These are phyloP conservation scores for Lucifuga dentata DNA, from an alignment of 2,113 vertebrate species.

Conservation along the genomic window DNA sequence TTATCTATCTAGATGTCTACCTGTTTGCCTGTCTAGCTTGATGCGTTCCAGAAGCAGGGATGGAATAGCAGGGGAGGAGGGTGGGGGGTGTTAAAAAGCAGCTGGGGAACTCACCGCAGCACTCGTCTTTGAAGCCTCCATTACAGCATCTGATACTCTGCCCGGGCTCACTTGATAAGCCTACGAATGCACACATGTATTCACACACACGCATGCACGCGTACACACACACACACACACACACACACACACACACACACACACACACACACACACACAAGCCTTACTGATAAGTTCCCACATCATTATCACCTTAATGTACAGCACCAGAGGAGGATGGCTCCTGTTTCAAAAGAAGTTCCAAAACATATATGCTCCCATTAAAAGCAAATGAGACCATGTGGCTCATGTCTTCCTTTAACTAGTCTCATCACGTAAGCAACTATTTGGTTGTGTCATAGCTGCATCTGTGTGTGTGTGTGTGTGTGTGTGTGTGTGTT, in stretches of 20 bases:
- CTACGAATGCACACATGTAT: slow-evolving; percentile 83
- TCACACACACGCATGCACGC: slow-evolving; percentile 68
- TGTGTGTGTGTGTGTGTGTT: slow-evolving; percentile 28
- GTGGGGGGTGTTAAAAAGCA: slow-evolving; percentile 66
- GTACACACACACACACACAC: slow-evolving; percentile 49
- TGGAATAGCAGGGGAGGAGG: slow-evolving; percentile 2
- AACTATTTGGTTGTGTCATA: slow-evolving; percentile 32
- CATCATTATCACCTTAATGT: slow-evolving; percentile 27
- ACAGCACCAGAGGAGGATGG: slow-evolving; percentile 29
- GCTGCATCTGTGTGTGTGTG: slow-evolving; percentile 23
- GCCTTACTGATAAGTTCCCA: slow-evolving; percentile 61
- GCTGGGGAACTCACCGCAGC: slow-evolving; percentile 84
- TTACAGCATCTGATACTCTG: slow-evolving; percentile 86
- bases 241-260: slow-evolving; percentile 28
- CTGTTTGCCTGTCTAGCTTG: slow-evolving; percentile 43
- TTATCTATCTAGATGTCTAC: slow-evolving; percentile 46
- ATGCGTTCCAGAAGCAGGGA: slow-evolving; percentile 19
- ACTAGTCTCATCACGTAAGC: slow-evolving; percentile 31
- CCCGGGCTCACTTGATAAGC: slow-evolving; percentile 87
- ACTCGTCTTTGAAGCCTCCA: slow-evolving; percentile 87
- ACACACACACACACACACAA: slow-evolving; percentile 56
- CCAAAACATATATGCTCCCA: slow-evolving; percentile 3
- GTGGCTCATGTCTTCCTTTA: not conserved
- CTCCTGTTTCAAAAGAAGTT: slow-evolving; percentile 9
- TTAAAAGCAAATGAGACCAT: slow-evolving; percentile 33